phyloP scores from a whole-genome alignment of 2,113 vertebrate species.

The Drymodes brunneopygia region DNA sequence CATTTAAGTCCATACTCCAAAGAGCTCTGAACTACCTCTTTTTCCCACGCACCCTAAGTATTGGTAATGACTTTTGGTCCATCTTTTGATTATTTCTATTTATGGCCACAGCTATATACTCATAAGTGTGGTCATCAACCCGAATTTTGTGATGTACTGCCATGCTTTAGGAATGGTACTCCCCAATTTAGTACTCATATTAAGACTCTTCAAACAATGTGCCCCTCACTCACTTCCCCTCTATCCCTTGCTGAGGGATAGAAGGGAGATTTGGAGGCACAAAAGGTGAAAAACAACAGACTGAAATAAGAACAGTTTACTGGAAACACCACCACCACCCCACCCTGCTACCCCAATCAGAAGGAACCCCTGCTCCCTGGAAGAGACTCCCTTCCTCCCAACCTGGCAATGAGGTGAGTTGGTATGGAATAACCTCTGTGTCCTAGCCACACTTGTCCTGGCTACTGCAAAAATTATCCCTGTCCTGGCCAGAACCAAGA shows the following conservation, averaged over 20 bases:
- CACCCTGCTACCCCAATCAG: too few species aligned
- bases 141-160: background rate
- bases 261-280: background rate
- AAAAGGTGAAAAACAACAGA: accelerated
- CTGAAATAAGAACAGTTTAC: background rate
- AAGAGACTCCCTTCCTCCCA: background rate
- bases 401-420: background rate
- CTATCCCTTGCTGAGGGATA: background rate
- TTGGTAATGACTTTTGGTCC: background rate
- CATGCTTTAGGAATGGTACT: background rate
- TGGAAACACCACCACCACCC: background rate
- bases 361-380: background rate
- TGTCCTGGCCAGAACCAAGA: background rate
- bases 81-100: background rate
- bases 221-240: background rate
- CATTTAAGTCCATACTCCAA: background rate
- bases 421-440: background rate
- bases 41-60: background rate
- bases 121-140: background rate
- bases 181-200: background rate
- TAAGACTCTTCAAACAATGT: background rate
- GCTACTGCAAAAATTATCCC: background rate
- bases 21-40: background rate
- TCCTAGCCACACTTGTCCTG: background rate
- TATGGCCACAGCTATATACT: background rate